Evolutionary conservation across 2,113 vertebrate genomes (phyloP).

Genomic region (Xerus inauris): DNA sequence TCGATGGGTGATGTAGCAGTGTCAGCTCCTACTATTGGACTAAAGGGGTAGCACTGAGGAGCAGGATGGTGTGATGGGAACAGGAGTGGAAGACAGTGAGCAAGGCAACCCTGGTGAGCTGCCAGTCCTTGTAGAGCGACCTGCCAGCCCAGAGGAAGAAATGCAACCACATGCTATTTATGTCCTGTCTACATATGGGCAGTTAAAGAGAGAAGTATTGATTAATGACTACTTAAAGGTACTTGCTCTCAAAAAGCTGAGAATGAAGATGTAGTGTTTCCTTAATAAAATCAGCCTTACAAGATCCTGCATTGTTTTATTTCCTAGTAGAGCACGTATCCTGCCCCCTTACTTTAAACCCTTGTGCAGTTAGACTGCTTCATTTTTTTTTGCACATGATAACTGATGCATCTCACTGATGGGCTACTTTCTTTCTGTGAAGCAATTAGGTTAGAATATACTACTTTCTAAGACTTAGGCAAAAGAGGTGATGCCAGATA

Average conservation of each 20-base stretch:
- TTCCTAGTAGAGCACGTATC: neutral
- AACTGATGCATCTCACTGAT: neutral
- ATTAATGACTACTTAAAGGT: slow-evolving; percentile 24
- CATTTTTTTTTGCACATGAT: slow-evolving; percentile 21
- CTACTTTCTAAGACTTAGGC: neutral
- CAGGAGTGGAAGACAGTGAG: neutral
- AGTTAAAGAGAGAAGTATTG: neutral
- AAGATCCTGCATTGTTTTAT: neutral
- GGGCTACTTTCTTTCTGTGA: neutral
- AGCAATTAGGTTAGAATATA: neutral
- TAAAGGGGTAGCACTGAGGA: neutral
- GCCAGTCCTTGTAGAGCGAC: neutral
- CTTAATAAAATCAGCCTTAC: slow-evolving; percentile 1
- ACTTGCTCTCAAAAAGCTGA: neutral
- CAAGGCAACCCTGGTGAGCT: neutral
- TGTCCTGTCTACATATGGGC: neutral
- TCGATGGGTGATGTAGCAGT: neutral
- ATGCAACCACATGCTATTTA: neutral
- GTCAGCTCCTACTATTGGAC: neutral
- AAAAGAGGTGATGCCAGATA: neutral
- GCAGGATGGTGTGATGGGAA: neutral
- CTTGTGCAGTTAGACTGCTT: neutral
- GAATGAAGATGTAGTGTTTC: slow-evolving; percentile 4
- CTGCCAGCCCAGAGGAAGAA: neutral
- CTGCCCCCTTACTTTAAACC: neutral